These are phyloP conservation scores for Plusia festucae DNA, from an alignment of 2,888 invertebrate genomes.

Conservation along the genomic window DNA sequence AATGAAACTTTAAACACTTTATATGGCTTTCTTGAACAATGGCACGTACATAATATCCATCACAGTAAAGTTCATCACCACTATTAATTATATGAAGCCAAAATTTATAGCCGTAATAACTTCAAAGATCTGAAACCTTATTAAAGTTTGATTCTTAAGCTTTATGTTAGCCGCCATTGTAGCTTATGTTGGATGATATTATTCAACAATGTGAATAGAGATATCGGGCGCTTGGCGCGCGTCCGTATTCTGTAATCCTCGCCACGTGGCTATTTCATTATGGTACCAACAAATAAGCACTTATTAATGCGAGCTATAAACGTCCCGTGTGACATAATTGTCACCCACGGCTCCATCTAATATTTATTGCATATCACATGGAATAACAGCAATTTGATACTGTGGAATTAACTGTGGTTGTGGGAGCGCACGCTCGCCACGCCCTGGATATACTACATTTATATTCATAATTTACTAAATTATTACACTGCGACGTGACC, in stretches of 20 bases:
- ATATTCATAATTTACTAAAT: conserved; percentile 67
- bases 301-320: conserved; percentile 80
- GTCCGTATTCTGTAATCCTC: conserved; percentile 75
- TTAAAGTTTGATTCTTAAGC: conserved; percentile 72
- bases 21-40: conserved; percentile 46
- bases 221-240: conserved; percentile 68
- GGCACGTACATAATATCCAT: conserved; percentile 67
- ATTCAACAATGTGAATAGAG: conserved; percentile 66
- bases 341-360: conserved; percentile 81
- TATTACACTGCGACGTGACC: conserved; percentile 49
- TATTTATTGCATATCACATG: conserved; percentile 83
- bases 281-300: conserved; percentile 82
- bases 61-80: conserved; percentile 68
- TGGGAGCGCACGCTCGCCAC: conserved; percentile 70
- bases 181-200: conserved; percentile 52
- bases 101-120: conserved; percentile 79
- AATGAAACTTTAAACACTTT: conserved; percentile 16
- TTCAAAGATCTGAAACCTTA: conserved; percentile 73
- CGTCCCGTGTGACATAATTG: conserved; percentile 76
- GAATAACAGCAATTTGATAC: conserved; percentile 80
- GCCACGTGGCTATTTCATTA: conserved; percentile 86
- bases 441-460: conserved; percentile 67
- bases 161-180: conserved; percentile 55
- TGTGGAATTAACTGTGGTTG: conserved; percentile 72
- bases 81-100: conserved; percentile 74